Conservation (phyloP, 2,888 invertebrate genomes). For the Harmothoe impar region DNA sequence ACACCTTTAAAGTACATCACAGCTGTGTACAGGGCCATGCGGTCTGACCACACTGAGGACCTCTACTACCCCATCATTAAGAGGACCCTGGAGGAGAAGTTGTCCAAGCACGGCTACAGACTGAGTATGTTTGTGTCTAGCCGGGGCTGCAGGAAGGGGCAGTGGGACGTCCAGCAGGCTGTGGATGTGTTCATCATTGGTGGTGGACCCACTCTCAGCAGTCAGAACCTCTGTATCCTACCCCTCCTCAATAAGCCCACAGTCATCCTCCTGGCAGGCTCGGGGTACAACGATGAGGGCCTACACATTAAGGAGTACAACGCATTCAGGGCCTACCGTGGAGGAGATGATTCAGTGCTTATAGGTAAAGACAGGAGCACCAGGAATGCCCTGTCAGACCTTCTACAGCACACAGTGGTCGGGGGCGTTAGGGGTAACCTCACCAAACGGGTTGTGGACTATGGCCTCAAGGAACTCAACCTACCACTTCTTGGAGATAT, state of each 20-base stretch:
- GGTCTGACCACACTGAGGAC: not conserved
- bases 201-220: not conserved
- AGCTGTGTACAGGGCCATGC: not conserved
- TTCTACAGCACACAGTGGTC: not conserved
- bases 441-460: not conserved
- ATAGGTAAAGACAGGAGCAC: not conserved
- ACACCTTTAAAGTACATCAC: not conserved
- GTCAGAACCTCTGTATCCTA: not conserved
- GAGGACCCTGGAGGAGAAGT: not conserved
- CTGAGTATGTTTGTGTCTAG: not conserved
- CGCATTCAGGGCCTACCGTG: not conserved
- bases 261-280: not conserved
- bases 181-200: conserved; percentile 10
- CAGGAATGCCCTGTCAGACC: not conserved
- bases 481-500: not conserved
- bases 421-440: not conserved
- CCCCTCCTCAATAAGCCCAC: not conserved
- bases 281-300: not conserved
- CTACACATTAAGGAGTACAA: not conserved
- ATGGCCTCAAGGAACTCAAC: not conserved
- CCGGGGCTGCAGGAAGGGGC: not conserved
- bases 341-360: not conserved
- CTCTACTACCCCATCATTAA: not conserved
- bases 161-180: not conserved
- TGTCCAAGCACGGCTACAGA: not conserved